These are phyloP conservation scores for Plecotus auritus DNA, from an alignment of 2,113 vertebrate species.

Conservation along the genomic window DNA sequence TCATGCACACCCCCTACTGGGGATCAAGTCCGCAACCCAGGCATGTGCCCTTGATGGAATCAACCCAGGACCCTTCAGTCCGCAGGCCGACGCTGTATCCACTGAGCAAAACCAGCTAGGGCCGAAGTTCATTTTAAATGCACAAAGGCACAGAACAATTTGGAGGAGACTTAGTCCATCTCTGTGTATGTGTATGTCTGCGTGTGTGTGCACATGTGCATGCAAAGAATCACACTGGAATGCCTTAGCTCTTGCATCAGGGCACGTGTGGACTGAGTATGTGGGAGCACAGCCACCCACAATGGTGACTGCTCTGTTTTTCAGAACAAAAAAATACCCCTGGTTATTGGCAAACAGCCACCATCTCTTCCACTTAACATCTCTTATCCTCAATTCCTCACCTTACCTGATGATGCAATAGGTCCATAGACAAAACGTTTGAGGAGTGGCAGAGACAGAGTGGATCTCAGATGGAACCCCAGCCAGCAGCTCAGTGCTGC, in stretches of 20 bases:
- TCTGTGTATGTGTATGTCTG: too few species aligned
- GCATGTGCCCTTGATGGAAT: too few species aligned
- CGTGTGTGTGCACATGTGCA: rapidly evolving
- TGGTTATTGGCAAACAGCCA: background rate
- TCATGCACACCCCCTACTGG: too few species aligned
- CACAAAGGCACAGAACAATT: background rate
- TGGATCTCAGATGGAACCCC: rapidly evolving
- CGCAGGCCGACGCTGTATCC: too few species aligned
- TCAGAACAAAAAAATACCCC: background rate
- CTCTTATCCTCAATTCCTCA: background rate
- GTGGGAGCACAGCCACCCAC: background rate
- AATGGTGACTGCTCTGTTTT: background rate
- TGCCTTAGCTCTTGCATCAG: background rate
- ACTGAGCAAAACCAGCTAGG: too few species aligned
- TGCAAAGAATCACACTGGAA: background rate
- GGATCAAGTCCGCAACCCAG: too few species aligned
- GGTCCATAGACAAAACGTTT: background rate
- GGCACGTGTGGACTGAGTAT: rapidly evolving
- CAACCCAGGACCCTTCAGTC: too few species aligned
- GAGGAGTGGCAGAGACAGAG: background rate
- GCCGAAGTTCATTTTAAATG: background rate
- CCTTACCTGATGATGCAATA: background rate
- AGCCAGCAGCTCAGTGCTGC: background rate
- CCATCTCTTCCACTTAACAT: background rate
- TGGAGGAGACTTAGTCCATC: background rate